Evolutionary conservation across 2,113 vertebrate genomes (phyloP), one percentile per base, ranked within the genome.

Genomic region (Saimiri boliviensis): DNA sequence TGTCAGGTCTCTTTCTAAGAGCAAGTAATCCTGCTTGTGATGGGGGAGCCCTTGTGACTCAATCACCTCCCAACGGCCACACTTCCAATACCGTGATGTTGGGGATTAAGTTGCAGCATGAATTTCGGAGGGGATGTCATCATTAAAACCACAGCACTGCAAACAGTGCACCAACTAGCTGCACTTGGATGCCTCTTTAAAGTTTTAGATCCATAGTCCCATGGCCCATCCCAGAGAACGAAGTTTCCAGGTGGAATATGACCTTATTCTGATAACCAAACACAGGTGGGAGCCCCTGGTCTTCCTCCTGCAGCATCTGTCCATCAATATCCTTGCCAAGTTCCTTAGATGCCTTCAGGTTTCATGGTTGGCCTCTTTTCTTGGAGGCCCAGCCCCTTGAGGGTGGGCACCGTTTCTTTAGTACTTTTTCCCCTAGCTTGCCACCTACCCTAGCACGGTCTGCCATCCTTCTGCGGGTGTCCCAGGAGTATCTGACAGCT

Each of bases 121-220:
- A 19, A 20, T 21, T 19, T 35, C 13, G 52, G 14, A 30, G 37
- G 21, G 23, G 11, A 11, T 5, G 0, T 32, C 30, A n/a, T 47
- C 11, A 23, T 5, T 1, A 56, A 42, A 17, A 30, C 27, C 1
- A 0, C 1, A 5, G 30, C 23, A 8, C 12, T n/a, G 17, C 35
- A 9, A 2, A 11, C 30, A 40, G 68, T 40, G 37, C 16, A 1
- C 21, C 21, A 0, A 3, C 4, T 0, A 20, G n/a, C 20, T 45
- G 45, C 6, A 0, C 20, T 20, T 32, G 23, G 25, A 9, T 30
- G 21, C 20, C 0, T n/a, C 20, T 76, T 56, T 16, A 45, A 77
- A n/a, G 45, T 16, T 4, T n/a, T 23, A 8, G 23, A 11, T 27
- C 21, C 58, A 30, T 0, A 21, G 52, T 30, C 42, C 32, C n/a